These are phyloP conservation scores for Carabus problematicus DNA, from an alignment of 2,888 invertebrate genomes.

Conservation along the genomic window DNA sequence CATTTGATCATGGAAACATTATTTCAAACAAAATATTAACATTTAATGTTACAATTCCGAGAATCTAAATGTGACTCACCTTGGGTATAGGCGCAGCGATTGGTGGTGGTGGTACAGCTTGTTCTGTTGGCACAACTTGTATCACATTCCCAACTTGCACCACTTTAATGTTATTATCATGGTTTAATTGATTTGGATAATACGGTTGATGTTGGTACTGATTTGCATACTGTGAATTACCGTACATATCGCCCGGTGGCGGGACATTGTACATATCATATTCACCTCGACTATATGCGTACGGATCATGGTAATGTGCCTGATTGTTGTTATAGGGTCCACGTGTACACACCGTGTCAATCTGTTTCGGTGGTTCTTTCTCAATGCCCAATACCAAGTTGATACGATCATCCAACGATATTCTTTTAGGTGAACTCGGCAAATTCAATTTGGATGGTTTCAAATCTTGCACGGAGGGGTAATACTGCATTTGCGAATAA, in stretches of 20 bases:
- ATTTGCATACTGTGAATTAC: slow-evolving; percentile 1
- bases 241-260: slow-evolving; percentile 16
- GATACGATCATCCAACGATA: slow-evolving; percentile 67
- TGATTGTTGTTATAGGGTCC: slow-evolving; percentile 29
- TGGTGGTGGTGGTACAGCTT: slow-evolving; percentile 43
- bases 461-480: slow-evolving; percentile 17
- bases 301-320: slow-evolving; percentile 26
- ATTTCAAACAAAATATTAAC: too few species aligned
- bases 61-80: slow-evolving; percentile 16
- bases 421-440: slow-evolving; percentile 62
- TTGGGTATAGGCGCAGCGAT: slow-evolving; percentile 24
- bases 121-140: slow-evolving; percentile 66
- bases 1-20: not conserved
- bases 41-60: too few species aligned
- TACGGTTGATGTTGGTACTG: slow-evolving; percentile 25
- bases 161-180: slow-evolving; percentile 47
- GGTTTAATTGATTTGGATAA: slow-evolving; percentile 23
- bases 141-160: slow-evolving; percentile 67
- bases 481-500: slow-evolving; percentile 18
- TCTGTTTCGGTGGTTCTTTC: slow-evolving; percentile 51
- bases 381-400: slow-evolving; percentile 66
- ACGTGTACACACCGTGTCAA: slow-evolving; percentile 40
- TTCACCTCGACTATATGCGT: slow-evolving; percentile 24
- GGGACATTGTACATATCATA: slow-evolving; percentile 38
- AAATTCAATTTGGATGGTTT: slow-evolving; percentile 24